These are phyloP conservation scores for Encarsia formosa DNA, from an alignment of 2,888 invertebrate genomes.

Conservation along the genomic window DNA sequence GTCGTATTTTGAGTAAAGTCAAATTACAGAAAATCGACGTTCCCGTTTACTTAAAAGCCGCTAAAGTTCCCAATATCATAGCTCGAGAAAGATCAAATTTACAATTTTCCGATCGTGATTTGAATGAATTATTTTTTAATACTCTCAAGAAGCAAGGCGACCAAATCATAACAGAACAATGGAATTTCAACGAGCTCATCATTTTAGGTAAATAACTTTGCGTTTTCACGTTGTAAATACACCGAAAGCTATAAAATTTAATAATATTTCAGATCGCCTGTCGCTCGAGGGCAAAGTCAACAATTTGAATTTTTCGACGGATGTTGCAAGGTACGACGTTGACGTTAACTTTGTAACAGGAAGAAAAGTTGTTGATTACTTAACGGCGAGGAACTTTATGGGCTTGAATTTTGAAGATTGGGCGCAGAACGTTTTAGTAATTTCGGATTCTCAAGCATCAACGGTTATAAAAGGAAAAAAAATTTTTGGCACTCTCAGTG, in stretches of 20 bases:
- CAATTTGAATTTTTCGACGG: conserved; percentile 53
- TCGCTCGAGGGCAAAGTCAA: conserved; percentile 50
- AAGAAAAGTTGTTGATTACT: conserved; percentile 46
- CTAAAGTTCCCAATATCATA: conserved; percentile 28
- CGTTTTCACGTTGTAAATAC: not conserved
- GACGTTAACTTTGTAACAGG: conserved; percentile 51
- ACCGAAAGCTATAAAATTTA: not conserved
- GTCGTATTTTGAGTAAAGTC: conserved; percentile 39
- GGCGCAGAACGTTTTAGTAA: conserved; percentile 51
- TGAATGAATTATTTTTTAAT: conserved; percentile 51
- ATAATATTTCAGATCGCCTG: not conserved
- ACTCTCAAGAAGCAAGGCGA: conserved; percentile 55
- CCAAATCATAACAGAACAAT: conserved; percentile 51
- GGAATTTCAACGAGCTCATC: conserved; percentile 47
- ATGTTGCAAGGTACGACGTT: conserved; percentile 53
- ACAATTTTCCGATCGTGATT: conserved; percentile 25
- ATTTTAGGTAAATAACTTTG: conserved; percentile 29
- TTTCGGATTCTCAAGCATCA: conserved; percentile 36
- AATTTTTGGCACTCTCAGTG: conserved; percentile 47
- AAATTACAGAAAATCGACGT: conserved; percentile 33
- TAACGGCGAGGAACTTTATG: conserved; percentile 50
- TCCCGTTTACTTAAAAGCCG: conserved; percentile 25
- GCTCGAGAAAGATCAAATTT: conserved; percentile 27
- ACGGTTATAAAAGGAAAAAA: conserved; percentile 53
- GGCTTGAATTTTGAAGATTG: conserved; percentile 53